Conservation (phyloP, 2,797 vertebrate species). For the Chelidonichthys spinosus region DNA sequence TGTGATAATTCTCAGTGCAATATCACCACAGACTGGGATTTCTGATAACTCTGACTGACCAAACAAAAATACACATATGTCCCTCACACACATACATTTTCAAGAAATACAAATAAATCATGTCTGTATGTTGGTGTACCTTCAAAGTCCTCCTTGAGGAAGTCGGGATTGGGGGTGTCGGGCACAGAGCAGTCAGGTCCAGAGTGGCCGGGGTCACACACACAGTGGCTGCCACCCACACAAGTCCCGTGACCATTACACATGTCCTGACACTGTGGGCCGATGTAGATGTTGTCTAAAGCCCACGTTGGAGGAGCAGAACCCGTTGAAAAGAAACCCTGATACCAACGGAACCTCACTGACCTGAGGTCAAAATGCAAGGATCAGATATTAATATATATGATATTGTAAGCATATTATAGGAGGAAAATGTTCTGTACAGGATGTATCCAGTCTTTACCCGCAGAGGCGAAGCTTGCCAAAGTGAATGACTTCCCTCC, state of each 20-base stretch:
- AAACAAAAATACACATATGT: not conserved
- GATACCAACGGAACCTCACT: slow-evolving; percentile 98
- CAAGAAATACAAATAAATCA: not conserved
- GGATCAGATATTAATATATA: not conserved
- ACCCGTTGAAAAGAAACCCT: slow-evolving; percentile 92
- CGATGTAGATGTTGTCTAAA: slow-evolving; percentile 94
- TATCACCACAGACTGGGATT: not conserved
- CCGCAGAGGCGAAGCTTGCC: slow-evolving; percentile 95
- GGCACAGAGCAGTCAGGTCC: slow-evolving; percentile 92
- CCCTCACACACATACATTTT: not conserved
- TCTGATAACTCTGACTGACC: slow-evolving; percentile 3
- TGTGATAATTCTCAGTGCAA: not conserved
- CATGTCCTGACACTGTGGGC: slow-evolving; percentile 98
- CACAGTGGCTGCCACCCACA: slow-evolving; percentile 90
- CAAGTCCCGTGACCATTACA: slow-evolving; percentile 95
- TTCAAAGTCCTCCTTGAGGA: slow-evolving; percentile 99
- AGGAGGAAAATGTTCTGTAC: not conserved
- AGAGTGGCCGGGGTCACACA: slow-evolving; percentile 92
- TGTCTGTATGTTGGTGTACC: slow-evolving; percentile 80
- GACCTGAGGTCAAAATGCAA: slow-evolving; percentile 77
- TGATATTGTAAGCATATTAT: not conserved
- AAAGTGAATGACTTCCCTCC: slow-evolving; percentile 94
- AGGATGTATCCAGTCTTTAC: slow-evolving; percentile 79
- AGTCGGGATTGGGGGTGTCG: slow-evolving; percentile 93
- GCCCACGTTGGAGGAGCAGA: slow-evolving; percentile 95